These are phyloP conservation scores for Cotesia typhae DNA, from an alignment of 1,140 invertebrate genomes.

Conservation along the genomic window DNA sequence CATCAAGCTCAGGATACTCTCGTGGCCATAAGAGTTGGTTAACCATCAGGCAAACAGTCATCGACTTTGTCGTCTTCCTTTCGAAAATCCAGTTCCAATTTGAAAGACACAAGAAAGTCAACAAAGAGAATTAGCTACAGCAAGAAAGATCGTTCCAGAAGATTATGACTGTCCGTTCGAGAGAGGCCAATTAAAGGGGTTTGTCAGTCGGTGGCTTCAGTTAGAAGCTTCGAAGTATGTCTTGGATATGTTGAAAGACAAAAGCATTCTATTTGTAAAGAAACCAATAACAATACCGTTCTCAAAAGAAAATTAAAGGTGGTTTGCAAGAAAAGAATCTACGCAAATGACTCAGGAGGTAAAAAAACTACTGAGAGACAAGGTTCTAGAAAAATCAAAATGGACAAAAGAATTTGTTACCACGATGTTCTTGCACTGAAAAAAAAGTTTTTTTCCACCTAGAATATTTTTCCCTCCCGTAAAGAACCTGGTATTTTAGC, in stretches of 20 bases:
- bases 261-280: not conserved
- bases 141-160: not conserved
- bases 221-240: not conserved
- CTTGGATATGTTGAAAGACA: not conserved
- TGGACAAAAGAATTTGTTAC: no score
- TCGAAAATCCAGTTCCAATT: not conserved
- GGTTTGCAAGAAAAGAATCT: not conserved
- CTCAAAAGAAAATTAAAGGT: not conserved
- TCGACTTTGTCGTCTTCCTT: not conserved
- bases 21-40: no score
- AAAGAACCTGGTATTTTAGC: no score
- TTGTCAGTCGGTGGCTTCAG: not conserved
- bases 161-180: not conserved
- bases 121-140: not conserved
- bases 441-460: no score
- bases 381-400: no score
- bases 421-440: no score
- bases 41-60: not conserved
- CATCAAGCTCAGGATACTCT: no score
- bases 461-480: no score
- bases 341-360: no score
- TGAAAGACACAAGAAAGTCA: not conserved
- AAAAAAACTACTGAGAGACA: no score
- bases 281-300: not conserved
- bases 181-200: not conserved